Evolutionary conservation across 1,140 invertebrate genomes (phyloP), one percentile per base, ranked within the genome.

Genomic region (Uloborus diversus): DNA sequence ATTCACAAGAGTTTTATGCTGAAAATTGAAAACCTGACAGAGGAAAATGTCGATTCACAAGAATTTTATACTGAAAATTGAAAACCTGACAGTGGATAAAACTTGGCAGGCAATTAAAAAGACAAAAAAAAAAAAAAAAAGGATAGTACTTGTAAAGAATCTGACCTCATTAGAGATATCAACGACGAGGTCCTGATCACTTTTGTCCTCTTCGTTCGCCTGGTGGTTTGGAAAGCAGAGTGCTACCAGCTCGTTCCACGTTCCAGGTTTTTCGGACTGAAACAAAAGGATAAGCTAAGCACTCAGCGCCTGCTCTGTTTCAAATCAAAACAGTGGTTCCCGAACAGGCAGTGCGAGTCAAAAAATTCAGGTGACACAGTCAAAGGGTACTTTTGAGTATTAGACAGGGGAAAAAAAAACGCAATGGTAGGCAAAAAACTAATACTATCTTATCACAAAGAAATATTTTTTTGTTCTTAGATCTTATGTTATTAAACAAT

Each of bases 181-280:
- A 23, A 97, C 95, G 65, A 97, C 94, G 73, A 97, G 88, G 85
- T 97, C 94, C 87, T 95, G 93, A 87, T 98, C 96, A 85, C 89
- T 90, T 88, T 96, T 97, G 87, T 98, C 96, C 75, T 94, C 96
- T 88, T 98, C 96, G 89, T 95, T 96, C 85, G 96, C 94, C 95
- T 97, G 73, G 30, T 47, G 61, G 59, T 76, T 76, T 28, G 73
- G 73, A 25, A 78, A 78, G 35, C 73, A 78, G 73, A 78, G 73
- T 27, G 73, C 73, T 23, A 33, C 73, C 73, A 78, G 73, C 30
- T 78, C 73, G 32, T 78, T 78, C 73, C 61, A 78, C 23, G 73
- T 78, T 17, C 73, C 62, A 17, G 61, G 61, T 66, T 78, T 78
- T 37, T 78, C 73, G 33, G 62, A 78, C 73, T 78, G 73, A 78